Evolutionary conservation across 2,113 vertebrate species (phyloP).

Genomic region (Pitta sordida): DNA sequence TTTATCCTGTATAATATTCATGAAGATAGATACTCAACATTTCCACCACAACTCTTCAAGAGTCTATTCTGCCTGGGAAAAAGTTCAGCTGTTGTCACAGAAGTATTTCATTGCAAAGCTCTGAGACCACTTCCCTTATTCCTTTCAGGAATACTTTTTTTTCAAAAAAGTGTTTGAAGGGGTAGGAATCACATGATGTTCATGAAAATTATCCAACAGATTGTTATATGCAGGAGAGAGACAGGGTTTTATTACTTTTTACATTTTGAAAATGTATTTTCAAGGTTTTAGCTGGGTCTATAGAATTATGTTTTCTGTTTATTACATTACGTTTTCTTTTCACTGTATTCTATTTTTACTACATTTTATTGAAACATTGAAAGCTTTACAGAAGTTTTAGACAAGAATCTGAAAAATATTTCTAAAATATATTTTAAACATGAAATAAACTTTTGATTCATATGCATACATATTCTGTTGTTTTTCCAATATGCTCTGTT

Average conservation of each 20-base stretch:
- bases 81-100: slow-evolving; percentile 38
- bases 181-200: neutral
- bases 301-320: neutral
- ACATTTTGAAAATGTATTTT: neutral
- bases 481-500: neutral
- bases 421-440: neutral
- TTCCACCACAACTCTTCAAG: slow-evolving; percentile 13
- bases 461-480: neutral
- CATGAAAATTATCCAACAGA: neutral
- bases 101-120: neutral
- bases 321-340: neutral
- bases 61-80: slow-evolving; percentile 3
- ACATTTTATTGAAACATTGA: neutral
- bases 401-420: neutral
- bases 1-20: slow-evolving; percentile 5
- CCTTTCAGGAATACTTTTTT: neutral
- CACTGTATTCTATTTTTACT: neutral
- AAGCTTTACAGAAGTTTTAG: neutral
- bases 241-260: neutral
- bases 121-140: slow-evolving; percentile 4
- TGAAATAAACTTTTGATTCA: neutral
- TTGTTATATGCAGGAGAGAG: neutral
- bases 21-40: slow-evolving; percentile 44
- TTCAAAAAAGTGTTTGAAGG: neutral
- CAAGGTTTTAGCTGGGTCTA: neutral